A percentile compares a stretch with the other conserved stretches of the same genome.
Evolutionary conservation across 2,113 vertebrate species (phyloP).

Genomic region (Malurus melanocephalus): DNA sequence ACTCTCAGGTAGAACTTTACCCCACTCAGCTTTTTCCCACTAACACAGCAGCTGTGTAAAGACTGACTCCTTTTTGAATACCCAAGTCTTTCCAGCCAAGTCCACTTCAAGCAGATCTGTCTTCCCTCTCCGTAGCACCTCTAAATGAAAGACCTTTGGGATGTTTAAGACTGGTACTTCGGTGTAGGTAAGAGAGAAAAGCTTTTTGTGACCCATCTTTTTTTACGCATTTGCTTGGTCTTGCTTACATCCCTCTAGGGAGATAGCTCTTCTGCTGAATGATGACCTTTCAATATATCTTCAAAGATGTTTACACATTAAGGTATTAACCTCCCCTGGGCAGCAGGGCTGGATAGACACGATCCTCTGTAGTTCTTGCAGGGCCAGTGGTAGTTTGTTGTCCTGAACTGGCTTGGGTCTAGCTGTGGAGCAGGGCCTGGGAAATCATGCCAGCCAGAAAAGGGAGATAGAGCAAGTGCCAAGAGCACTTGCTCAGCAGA

Average conservation of each 20-base stretch:
- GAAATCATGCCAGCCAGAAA: not conserved
- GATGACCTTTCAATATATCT: not conserved
- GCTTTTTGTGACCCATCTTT: not conserved
- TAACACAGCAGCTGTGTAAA: not conserved
- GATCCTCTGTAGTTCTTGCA: not conserved
- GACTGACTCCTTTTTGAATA: not conserved
- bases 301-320: slow-evolving; percentile 42
- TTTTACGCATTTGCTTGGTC: not conserved
- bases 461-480: not conserved
- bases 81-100: not conserved
- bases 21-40: not conserved
- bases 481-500: not conserved
- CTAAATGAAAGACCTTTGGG: not conserved
- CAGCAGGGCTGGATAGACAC: slow-evolving; percentile 9
- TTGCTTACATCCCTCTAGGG: not conserved
- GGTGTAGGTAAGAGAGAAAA: not conserved
- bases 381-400: not conserved
- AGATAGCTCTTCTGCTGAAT: slow-evolving; percentile 5
- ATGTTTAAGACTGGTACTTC: not conserved
- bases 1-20: slow-evolving; percentile 33
- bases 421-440: not conserved
- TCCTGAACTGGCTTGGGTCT: not conserved
- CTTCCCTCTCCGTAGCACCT: slow-evolving; percentile 10
- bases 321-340: not conserved
- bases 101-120: not conserved